Evolutionary conservation across 2,113 vertebrate genomes (phyloP), one percentile per base, ranked within the genome.

Genomic region (Vanacampus margaritifer): DNA sequence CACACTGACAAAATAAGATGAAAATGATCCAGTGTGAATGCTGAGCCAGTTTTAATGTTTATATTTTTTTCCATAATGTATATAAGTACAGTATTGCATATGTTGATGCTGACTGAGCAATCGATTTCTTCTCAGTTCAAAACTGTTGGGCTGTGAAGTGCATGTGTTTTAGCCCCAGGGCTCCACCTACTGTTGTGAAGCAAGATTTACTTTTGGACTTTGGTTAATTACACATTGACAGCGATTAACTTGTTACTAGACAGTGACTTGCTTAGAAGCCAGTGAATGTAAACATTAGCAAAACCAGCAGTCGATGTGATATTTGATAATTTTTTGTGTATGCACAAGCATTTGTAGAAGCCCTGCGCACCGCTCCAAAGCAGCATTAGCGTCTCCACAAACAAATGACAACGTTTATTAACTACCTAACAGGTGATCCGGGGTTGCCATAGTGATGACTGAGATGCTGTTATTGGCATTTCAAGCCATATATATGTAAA

Each of bases 91-190:
- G 43, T 46, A 17, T 19, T 46, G 43, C 14, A n/a, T 11, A 21
- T 48, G 46, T 28, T 24, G 5, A 56, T 16, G 13, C 16, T 57
- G 54, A 17, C 26, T 32, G 14, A 32, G 28, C 26, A 57, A 28
- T 56, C 7, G 5, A 6, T 56, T 32, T 56, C 12, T 23, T 54
- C 4, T 56, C 14, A 32, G 54, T 50, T 3, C 0, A 10, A n/a
- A n/a, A n/a, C n/a, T n/a, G n/a, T n/a, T n/a, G n/a, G n/a, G 1
- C 54, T 16, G 26, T 57, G 13, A 17, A 9, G 7, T 57, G 14
- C 26, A 54, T 54, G 16, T 35, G 59, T 62, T 41, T 62, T 32
- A 57, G 37, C 59, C 23, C n/a, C 59, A 41, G 59, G 59, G 59
- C 59, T 41, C 59, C 59, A 37, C n/a, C 37, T 62, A 23, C 59